Base-by-base conservation (phyloP, 2,888 invertebrate genomes). In the Aphodius granarius region DNA sequence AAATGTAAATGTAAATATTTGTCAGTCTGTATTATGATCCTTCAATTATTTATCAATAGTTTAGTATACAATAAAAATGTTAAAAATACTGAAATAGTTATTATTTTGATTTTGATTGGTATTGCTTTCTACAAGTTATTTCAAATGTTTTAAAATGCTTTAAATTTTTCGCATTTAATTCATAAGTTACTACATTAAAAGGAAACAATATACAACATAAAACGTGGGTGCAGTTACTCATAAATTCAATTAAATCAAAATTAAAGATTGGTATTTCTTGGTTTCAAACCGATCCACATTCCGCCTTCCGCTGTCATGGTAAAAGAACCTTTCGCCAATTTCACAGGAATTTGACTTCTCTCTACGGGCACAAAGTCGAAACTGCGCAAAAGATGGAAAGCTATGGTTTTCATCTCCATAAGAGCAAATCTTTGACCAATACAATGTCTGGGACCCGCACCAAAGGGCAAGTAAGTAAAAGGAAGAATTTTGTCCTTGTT, bases 371-470 rank as follows among this genome's bases (percentile, higher is more conserved):
- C 82, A 62, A 86, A 78, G 72, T 83, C 82, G 77, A 85, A 86
- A 75, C 82, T 81, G 0, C 76, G 72, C 70, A 87, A 73, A 16
- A 86, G 22, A 22, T 84, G 78, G 63, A 83, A 82, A 19, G 84
- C 77, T 15, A 86, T 21, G 0, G 81, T 78, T 80, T 87, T 87
- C 0, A 80, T 80, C 79, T 86, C 85, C 76, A 86, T 71, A 2
- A 85, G 73, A 13, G 86, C 86, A 76, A 86, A 86, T 78, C 86
- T 80, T 3, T 82, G 83, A 5, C 89, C 90, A 72, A 90, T 88
- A 80, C 90, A 91, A 79, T 84, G 88, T 73, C 90, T 86, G 0
- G 90, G 90, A 0, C 91, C 91, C 19, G 84, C 79, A 1, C 91
- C 90, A 79, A 90, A 90, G 0, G 90, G 90, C 82, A 89, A 81